These are phyloP conservation scores for Euglossa dilemma DNA, from an alignment of 1,140 invertebrate species.

Conservation along the genomic window DNA sequence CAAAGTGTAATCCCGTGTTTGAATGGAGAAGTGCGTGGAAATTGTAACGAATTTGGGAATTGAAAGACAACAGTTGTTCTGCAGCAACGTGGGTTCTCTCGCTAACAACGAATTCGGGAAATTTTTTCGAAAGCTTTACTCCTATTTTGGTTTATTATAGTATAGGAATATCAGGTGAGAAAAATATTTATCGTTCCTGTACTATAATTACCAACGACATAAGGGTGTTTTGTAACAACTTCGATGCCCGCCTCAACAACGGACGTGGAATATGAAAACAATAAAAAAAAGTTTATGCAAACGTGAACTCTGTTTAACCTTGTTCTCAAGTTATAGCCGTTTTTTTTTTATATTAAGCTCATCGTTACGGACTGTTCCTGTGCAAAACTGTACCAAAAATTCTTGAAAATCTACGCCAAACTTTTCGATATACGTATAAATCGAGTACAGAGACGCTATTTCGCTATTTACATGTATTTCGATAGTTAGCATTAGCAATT, in stretches of 20 bases:
- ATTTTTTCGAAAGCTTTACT: background rate
- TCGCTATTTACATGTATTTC: too few species aligned
- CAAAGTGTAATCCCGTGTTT: background rate
- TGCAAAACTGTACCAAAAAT: background rate
- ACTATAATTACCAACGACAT: background rate
- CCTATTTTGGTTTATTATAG: background rate
- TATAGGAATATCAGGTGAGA: background rate
- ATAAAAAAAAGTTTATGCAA: background rate
- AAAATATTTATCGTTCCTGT: slow-evolving; percentile 7
- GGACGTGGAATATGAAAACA: background rate
- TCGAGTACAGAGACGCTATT: too few species aligned
- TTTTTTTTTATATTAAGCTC: background rate
- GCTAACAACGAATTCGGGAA: background rate
- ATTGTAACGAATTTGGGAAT: background rate
- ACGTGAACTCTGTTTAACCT: background rate
- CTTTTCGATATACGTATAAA: too few species aligned
- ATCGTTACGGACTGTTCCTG: background rate
- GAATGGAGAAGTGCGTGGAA: background rate
- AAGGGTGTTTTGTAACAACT: background rate
- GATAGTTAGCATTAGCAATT: too few species aligned
- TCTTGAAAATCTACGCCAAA: too few species aligned
- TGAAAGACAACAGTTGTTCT: background rate
- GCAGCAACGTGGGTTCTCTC: background rate
- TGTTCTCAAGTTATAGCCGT: background rate
- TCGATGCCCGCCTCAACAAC: background rate